phyloP scores from a whole-genome alignment of 1,140 invertebrate genomes.

The Orius insidiosus region DNA sequence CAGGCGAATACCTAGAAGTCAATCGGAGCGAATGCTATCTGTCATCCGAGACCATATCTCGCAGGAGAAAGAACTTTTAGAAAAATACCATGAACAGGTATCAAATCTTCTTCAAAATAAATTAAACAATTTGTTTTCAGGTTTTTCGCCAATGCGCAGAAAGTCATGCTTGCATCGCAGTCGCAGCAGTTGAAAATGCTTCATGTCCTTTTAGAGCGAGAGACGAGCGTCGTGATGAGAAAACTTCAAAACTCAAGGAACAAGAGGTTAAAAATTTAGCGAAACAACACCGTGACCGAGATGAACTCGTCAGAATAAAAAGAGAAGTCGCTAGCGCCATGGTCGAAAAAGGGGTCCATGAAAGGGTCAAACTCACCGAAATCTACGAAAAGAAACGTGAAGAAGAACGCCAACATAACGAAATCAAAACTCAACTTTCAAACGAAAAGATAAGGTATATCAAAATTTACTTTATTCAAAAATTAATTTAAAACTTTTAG shows the following conservation, averaged over 20 bases:
- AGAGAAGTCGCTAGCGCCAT: conserved; percentile 53
- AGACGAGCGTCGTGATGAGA: conserved; percentile 68
- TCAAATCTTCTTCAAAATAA: background rate
- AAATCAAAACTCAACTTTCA: conserved; percentile 46
- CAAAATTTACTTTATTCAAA: background rate
- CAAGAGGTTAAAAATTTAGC: conserved; percentile 69
- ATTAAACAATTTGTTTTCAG: no score
- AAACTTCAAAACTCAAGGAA: conserved; percentile 61
- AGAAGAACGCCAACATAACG: conserved; percentile 58
- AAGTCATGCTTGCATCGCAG: conserved; percentile 61
- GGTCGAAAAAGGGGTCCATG: conserved; percentile 65
- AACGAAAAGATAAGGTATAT: conserved; percentile 55
- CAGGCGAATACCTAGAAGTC: conserved; percentile 36
- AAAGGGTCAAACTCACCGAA: conserved; percentile 54
- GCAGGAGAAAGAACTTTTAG: conserved; percentile 59
- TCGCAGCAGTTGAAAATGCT: conserved; percentile 57
- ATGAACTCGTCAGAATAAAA: conserved; percentile 68
- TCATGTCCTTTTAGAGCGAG: conserved; percentile 45
- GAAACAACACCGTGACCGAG: conserved; percentile 69
- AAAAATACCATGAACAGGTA: conserved; percentile 65
- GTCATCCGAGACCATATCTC: conserved; percentile 50
- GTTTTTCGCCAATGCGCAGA: conserved; percentile 55
- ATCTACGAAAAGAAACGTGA: conserved; percentile 56
- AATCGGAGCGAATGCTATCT: conserved; percentile 45
- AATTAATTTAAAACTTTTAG: background rate